Evolutionary conservation across 2,888 invertebrate genomes (phyloP), one percentile per base, ranked within the genome.

Genomic region (Baronia brevicornis): DNA sequence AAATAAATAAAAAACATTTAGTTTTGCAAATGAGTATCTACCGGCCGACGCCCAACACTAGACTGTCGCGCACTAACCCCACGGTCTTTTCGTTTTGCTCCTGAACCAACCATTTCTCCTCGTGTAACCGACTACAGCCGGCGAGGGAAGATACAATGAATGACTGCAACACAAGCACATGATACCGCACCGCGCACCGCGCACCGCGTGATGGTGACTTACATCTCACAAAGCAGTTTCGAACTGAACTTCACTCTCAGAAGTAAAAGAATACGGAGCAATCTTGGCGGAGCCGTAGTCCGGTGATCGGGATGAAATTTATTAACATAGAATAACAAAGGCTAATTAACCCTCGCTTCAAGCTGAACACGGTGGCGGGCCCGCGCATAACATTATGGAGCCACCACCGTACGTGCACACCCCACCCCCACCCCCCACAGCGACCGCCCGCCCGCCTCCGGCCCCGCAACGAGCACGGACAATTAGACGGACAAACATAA

Each of bases 251-350:
- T 9, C 27, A 27, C 20, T 7, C 17, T 23, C 28, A n/a, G 12
- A 17, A 22, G 12, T 23, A 18, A 18, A 28, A 28, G 28, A 32
- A 32, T 26, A 32, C 13, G 20, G 20, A n/a, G 9, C 20, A 18
- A 19, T 24, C 18, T 32, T 20, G 10, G 17, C 26, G 23, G 10
- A 25, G 30, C 31, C 25, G 19, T 23, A 22, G 27, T 27, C 24
- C 25, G 12, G 54, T 56, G 65, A 64, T 65, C 67, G 55, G 51
- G 60, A 56, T 53, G 60, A 65, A 70, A 63, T 72, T 67, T 70
- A 80, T 82, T 82, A 79, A 67, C 82, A 80, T 82, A 82, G 67
- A 82, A 79, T 77, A 82, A 82, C 82, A 82, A 67, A 70, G 63
- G 60, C 63, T 80, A 80, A 84, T 82, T 77, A 79, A 64, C 56